Conservation (phyloP, 2,797 vertebrate genomes). For the Centropyge bicolor region DNA sequence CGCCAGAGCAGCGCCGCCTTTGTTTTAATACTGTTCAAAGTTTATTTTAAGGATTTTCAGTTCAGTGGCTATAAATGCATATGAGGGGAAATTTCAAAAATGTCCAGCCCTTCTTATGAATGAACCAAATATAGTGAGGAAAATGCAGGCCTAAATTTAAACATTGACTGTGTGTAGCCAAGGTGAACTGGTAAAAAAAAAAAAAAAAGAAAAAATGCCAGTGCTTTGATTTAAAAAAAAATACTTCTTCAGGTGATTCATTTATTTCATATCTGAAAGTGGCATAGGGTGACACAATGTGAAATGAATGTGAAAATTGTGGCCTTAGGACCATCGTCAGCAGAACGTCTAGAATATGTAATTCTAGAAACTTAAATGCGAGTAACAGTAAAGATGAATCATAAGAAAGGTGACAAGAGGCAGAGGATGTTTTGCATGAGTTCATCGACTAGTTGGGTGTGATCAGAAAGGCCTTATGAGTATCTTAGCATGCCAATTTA, state of each 20-base stretch:
- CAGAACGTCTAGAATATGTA: not conserved
- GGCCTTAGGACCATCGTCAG: not conserved
- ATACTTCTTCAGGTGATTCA: not conserved
- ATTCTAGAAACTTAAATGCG: not conserved
- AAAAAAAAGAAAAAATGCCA: no score
- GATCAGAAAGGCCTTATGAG: not conserved
- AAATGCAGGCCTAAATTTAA: conserved; percentile 1
- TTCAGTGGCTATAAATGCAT: not conserved
- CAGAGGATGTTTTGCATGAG: not conserved
- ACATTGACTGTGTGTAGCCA: conserved; percentile 11
- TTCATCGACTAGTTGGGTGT: not conserved
- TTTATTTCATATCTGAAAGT: not conserved
- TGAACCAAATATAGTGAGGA: conserved; percentile 16
- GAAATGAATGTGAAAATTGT: not conserved
- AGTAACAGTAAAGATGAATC: not conserved
- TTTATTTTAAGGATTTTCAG: not conserved
- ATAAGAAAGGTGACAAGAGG: not conserved
- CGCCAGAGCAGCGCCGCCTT: not conserved
- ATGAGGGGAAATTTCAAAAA: conserved; percentile 7
- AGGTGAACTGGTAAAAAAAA: conserved; percentile 20
- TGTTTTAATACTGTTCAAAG: conserved; percentile 27
- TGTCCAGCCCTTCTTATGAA: not conserved
- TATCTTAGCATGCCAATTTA: not conserved
- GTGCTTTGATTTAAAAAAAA: no score
- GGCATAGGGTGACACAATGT: not conserved